A percentile compares a stretch with the other conserved stretches of the same genome.
phyloP scores from a whole-genome alignment of 2,113 vertebrate genomes.

The Apaloderma vittatum region DNA sequence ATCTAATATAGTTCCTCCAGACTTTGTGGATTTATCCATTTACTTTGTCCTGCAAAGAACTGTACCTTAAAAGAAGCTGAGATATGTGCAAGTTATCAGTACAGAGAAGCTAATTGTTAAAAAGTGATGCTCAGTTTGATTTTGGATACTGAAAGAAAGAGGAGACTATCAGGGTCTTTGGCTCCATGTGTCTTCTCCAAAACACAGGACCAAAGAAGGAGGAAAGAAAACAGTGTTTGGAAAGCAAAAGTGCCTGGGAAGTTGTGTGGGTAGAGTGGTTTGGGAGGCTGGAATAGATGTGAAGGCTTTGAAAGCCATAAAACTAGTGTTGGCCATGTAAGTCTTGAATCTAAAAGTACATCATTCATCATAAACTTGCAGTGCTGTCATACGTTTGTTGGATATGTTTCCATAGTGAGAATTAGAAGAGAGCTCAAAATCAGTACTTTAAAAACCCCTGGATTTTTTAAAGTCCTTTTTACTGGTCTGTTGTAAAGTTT shows the following conservation, averaged over 20 bases:
- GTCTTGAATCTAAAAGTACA: neutral
- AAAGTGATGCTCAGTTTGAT: rapidly evolving
- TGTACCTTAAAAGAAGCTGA: neutral
- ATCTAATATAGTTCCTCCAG: neutral
- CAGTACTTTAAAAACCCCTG: neutral
- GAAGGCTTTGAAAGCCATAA: neutral
- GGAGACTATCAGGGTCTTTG: neutral
- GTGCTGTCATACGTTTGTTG: rapidly evolving
- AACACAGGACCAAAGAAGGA: neutral
- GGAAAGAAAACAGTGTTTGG: neutral
- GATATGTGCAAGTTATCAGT: neutral
- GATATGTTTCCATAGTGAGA: neutral
- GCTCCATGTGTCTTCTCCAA: neutral
- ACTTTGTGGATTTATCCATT: neutral
- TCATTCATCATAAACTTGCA: neutral
- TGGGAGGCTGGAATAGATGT: neutral
- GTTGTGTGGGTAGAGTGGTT: neutral
- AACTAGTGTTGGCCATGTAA: neutral
- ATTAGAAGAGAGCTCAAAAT: neutral
- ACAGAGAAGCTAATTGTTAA: neutral
- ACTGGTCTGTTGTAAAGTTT: neutral
- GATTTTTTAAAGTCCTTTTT: rapidly evolving
- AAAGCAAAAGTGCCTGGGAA: neutral
- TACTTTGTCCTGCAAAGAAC: neutral
- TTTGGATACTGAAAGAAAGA: neutral